Evolutionary conservation across 2,888 invertebrate species (phyloP).

Genomic region (Andrena flavipes): DNA sequence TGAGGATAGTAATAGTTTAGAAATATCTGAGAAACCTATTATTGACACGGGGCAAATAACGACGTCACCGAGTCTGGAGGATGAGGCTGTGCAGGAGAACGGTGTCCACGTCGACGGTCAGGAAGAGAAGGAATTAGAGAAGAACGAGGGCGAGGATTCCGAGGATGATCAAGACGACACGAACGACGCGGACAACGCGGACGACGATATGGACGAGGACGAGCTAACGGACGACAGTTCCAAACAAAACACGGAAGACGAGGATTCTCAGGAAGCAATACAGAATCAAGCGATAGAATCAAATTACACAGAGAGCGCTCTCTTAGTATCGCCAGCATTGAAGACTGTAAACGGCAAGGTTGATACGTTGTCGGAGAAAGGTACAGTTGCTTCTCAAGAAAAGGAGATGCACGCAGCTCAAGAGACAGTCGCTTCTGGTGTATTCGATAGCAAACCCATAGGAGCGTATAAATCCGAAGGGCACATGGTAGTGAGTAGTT

Average conservation of each 20-base stretch:
- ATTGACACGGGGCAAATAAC: conserved; percentile 86
- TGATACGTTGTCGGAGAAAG: conserved; percentile 39
- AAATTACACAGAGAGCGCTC: conserved; percentile 27
- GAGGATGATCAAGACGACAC: conserved; percentile 63
- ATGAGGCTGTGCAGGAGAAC: conserved; percentile 69
- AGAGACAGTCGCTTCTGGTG: conserved; percentile 19
- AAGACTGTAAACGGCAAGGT: conserved; percentile 55
- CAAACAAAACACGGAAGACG: conserved; percentile 75
- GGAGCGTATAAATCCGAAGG: conserved; percentile 43
- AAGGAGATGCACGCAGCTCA: conserved; percentile 32
- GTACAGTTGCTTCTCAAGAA: conserved; percentile 11
- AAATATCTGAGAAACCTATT: conserved; percentile 86
- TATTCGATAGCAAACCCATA: conserved; percentile 26
- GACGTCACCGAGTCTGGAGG: conserved; percentile 72
- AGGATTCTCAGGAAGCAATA: conserved; percentile 69
- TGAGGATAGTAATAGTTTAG: conserved; percentile 89
- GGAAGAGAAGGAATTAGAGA: conserved; percentile 75
- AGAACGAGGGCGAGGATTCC: conserved; percentile 79
- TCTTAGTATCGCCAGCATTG: conserved; percentile 24
- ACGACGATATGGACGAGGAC: conserved; percentile 73
- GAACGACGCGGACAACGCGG: conserved; percentile 67
- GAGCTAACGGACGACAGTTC: conserved; percentile 71
- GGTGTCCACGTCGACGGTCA: conserved; percentile 72
- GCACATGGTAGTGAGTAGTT: conserved; percentile 3
- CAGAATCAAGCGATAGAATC: conserved; percentile 56